These are phyloP conservation scores for Isurus oxyrinchus DNA, from an alignment of 2,113 vertebrate species.

Conservation along the genomic window DNA sequence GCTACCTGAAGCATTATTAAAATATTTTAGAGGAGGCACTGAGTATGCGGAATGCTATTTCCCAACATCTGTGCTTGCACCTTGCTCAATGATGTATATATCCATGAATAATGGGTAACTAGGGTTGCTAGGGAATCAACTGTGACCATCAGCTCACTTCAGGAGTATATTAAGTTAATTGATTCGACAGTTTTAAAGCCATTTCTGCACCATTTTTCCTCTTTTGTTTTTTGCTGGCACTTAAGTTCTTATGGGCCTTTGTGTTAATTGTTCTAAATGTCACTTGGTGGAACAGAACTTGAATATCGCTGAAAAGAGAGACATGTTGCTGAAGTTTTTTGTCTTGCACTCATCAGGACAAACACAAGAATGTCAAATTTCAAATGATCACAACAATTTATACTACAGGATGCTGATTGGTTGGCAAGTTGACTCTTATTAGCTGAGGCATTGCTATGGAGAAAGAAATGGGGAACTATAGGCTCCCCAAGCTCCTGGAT, in stretches of 20 bases:
- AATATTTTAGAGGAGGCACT: neutral
- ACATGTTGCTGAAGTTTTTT: neutral
- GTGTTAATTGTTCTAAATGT: neutral
- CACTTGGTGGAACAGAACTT: neutral
- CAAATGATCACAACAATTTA: neutral
- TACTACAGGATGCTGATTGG: neutral
- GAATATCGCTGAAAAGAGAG: neutral
- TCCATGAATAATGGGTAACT: neutral
- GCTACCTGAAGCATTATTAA: neutral
- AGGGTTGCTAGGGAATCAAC: neutral
- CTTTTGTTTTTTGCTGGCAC: slow-evolving; percentile 13
- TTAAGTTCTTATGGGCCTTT: neutral
- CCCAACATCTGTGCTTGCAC: neutral
- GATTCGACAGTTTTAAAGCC: neutral
- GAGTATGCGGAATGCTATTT: neutral
- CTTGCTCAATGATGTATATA: neutral
- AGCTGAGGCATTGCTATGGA: no score
- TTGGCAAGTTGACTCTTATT: neutral
- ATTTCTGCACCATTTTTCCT: neutral
- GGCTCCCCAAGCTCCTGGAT: no score
- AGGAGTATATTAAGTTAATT: neutral
- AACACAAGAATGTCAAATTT: neutral
- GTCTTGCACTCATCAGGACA: neutral
- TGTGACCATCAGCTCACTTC: neutral
- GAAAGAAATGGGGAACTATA: no score